A percentile compares a stretch with the other conserved stretches of the same genome.
These are phyloP conservation scores for Nematolebias whitei DNA, from an alignment of 2,113 vertebrate genomes.

Conservation along the genomic window DNA sequence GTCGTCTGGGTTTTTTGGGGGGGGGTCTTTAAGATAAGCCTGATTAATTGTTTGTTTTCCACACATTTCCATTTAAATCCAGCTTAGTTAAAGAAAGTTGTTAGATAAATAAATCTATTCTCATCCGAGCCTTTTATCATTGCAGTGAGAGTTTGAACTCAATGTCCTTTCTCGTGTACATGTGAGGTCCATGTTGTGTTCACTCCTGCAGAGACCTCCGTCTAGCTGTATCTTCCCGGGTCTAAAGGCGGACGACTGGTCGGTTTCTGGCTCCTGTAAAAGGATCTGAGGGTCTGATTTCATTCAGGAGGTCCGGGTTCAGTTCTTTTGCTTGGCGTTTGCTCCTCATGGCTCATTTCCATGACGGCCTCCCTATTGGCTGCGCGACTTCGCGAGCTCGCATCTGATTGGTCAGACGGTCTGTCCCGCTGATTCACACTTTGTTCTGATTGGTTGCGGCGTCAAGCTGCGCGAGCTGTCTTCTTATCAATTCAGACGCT, in stretches of 20 bases:
- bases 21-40: too few relatives aligned
- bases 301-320: too few relatives aligned
- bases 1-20: too few relatives aligned
- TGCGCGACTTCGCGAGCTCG: background rate
- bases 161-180: background rate
- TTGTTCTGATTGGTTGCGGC: conserved; percentile 41
- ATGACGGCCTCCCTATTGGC: conserved; percentile 41
- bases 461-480: background rate
- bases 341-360: conserved; percentile 75
- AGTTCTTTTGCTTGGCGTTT: background rate
- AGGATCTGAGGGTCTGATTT: background rate
- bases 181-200: background rate
- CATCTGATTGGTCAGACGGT: conserved; percentile 30
- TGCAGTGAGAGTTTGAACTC: background rate
- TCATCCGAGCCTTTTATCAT: background rate
- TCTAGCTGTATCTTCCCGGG: background rate
- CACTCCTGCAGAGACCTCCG: background rate
- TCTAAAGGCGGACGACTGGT: too few relatives aligned
- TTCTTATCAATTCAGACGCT: conserved; percentile 11
- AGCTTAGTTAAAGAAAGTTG: background rate
- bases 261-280: background rate
- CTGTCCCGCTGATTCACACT: rapidly evolving
- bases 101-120: background rate
- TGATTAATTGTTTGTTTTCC: too few relatives aligned
- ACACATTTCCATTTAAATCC: too few relatives aligned